Conservation (phyloP, 2,113 vertebrate genomes). For the Naja naja region DNA sequence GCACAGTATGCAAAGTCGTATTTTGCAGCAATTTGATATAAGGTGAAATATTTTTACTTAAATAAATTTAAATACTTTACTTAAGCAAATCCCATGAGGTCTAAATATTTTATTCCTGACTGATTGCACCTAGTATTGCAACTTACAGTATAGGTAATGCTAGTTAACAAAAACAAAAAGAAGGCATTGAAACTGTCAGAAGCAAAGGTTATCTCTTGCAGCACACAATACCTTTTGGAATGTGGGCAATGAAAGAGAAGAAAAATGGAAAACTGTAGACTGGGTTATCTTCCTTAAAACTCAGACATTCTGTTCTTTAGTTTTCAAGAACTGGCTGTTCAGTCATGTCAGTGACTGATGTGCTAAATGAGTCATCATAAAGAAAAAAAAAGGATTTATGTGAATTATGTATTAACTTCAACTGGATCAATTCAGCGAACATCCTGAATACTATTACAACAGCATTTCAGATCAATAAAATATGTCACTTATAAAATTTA, state of each 20-base stretch:
- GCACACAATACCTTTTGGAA: neutral
- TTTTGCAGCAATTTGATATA: neutral
- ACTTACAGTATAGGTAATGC: neutral
- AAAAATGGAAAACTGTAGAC: neutral
- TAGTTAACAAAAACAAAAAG: neutral
- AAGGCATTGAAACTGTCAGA: neutral
- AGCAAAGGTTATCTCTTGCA: neutral
- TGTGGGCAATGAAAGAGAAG: neutral
- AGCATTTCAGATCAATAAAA: neutral
- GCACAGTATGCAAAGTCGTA: neutral
- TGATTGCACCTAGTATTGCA: neutral
- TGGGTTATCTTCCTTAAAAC: neutral
- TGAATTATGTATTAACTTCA: neutral
- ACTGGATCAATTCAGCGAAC: neutral
- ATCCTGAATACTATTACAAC: neutral
- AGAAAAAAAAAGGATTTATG: neutral
- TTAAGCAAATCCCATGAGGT: neutral
- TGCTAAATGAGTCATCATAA: neutral
- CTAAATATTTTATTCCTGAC: neutral
- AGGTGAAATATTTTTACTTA: neutral
- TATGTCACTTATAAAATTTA: neutral
- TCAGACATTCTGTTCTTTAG: slow-evolving; percentile 13
- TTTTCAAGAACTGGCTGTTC: slow-evolving; percentile 21
- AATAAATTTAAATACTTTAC: no score
- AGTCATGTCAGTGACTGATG: slow-evolving; percentile 6